These are phyloP conservation scores for Cephalotes varians DNA, from an alignment of 2,888 invertebrate genomes.

Conservation along the genomic window DNA sequence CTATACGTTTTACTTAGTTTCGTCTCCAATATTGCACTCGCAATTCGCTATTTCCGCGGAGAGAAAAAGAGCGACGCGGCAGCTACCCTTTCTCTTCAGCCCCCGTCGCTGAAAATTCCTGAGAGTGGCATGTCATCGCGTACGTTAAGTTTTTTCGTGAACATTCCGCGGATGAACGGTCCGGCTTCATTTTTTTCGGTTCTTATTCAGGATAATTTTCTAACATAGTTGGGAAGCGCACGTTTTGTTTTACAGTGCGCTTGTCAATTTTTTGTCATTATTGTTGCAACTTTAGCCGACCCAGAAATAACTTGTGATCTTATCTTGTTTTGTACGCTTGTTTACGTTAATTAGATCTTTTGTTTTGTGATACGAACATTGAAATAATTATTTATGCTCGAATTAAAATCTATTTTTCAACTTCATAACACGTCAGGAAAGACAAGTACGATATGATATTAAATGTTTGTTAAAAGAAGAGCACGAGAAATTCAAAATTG, in stretches of 20 bases:
- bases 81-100: background rate
- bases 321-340: background rate
- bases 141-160: background rate
- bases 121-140: background rate
- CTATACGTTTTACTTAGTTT: conserved; percentile 47
- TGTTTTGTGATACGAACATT: background rate
- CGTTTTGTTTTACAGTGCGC: background rate
- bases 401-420: background rate
- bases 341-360: background rate
- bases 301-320: background rate
- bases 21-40: conserved; percentile 21
- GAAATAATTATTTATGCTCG: background rate
- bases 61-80: background rate
- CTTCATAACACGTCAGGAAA: background rate
- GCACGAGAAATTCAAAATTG: background rate
- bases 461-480: background rate
- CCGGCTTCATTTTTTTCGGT: conserved; percentile 1
- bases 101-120: conserved; percentile 14
- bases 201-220: conserved; percentile 12
- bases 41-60: conserved; percentile 5
- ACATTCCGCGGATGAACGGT: no score
- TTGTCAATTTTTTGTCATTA: background rate
- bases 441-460: background rate
- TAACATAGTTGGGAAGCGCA: background rate
- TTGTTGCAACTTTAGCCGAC: background rate